A percentile compares a stretch with the other conserved stretches of the same genome.
Evolutionary conservation across 2,113 vertebrate genomes (phyloP).

Genomic region (Psephotus haematonotus): DNA sequence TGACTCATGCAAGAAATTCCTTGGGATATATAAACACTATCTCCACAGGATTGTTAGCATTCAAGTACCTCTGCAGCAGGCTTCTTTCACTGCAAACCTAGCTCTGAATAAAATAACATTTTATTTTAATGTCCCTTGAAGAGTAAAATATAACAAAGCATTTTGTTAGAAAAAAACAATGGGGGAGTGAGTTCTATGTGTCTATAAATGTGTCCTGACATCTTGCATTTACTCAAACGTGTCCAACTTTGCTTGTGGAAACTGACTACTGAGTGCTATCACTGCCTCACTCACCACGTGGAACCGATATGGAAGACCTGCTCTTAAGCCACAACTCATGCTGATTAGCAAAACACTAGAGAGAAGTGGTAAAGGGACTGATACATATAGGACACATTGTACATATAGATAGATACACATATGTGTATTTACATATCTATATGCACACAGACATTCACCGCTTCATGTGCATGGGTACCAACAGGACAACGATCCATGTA

Average conservation of each 20-base stretch:
- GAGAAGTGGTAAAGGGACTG: neutral
- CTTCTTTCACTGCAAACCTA: neutral
- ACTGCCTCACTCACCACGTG: neutral
- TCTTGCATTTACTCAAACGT: neutral
- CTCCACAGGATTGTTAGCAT: neutral
- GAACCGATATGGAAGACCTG: neutral
- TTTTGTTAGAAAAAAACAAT: neutral
- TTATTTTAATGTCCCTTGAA: neutral
- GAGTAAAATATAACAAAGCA: neutral
- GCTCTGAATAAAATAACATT: neutral
- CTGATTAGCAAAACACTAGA: neutral
- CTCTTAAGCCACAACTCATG: neutral
- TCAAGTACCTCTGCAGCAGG: neutral
- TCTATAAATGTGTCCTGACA: neutral
- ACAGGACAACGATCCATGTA: neutral
- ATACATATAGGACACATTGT: accelerated
- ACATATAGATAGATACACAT: neutral
- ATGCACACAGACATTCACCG: too few relatives aligned
- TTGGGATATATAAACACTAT: neutral
- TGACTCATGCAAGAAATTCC: neutral
- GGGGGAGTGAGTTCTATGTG: neutral
- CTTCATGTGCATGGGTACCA: neutral
- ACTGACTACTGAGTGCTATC: neutral
- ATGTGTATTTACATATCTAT: neutral
- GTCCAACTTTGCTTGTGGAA: neutral